A percentile compares a stretch with the other conserved stretches of the same genome.
Conservation (phyloP, 2,888 invertebrate species). For the Leptarthrus brevirostris region DNA sequence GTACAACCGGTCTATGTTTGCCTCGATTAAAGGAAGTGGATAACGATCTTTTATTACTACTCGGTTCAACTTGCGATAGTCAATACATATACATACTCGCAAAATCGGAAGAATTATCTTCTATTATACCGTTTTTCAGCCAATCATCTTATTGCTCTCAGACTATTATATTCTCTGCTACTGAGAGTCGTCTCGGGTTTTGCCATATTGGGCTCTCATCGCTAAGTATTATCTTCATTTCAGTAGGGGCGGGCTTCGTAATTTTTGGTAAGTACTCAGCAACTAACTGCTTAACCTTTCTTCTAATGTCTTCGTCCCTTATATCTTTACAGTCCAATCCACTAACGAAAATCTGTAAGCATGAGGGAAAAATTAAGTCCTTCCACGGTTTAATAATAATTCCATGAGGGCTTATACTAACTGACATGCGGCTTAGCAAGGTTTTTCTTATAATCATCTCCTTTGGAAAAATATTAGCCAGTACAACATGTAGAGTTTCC, state of each 20-base stretch:
- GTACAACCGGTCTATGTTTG: slow-evolving; percentile 49
- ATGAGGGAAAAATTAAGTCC: too few relatives aligned
- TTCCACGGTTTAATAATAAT: too few relatives aligned
- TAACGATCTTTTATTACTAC: slow-evolving; percentile 56
- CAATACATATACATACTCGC: slow-evolving; percentile 59
- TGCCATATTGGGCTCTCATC: not conserved
- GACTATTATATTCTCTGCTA: not conserved
- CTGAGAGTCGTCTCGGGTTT: too few relatives aligned
- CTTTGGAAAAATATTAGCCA: too few relatives aligned
- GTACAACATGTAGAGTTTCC: too few relatives aligned
- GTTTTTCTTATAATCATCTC: too few relatives aligned
- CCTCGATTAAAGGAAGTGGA: slow-evolving; percentile 57
- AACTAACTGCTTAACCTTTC: too few relatives aligned
- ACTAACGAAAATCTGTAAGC: too few relatives aligned
- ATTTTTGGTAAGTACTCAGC: not conserved
- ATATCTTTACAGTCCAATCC: too few relatives aligned
- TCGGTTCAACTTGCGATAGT: slow-evolving; percentile 58
- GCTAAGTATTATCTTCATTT: not conserved
- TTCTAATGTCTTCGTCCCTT: too few relatives aligned
- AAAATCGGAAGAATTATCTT: slow-evolving; percentile 58
- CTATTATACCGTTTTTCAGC: slow-evolving; percentile 57
- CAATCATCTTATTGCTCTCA: slow-evolving; percentile 53
- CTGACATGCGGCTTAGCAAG: too few relatives aligned
- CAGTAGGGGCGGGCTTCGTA: not conserved
- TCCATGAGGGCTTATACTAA: too few relatives aligned